A percentile compares a stretch with the other conserved stretches of the same genome.
Evolutionary conservation across 2,797 vertebrate species (phyloP).

Genomic region (Lemur catta): DNA sequence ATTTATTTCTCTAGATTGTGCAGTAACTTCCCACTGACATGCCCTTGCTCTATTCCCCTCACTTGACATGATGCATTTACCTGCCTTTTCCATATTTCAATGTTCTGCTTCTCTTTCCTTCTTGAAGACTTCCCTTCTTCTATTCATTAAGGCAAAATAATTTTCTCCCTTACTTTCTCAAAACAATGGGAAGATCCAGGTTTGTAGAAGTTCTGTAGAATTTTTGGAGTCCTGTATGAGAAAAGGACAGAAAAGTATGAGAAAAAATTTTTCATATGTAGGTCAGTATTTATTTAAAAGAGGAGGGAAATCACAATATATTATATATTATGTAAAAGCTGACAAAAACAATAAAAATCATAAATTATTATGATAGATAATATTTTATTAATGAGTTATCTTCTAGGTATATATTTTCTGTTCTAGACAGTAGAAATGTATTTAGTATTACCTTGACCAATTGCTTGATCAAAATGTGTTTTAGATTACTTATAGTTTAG

Average conservation of each 20-base stretch:
- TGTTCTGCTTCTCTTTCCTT: neutral
- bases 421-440: neutral
- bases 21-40: accelerated
- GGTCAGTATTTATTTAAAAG: neutral
- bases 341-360: neutral
- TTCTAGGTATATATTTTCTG: neutral
- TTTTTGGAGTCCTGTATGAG: neutral
- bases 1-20: neutral
- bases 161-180: neutral
- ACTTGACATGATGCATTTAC: neutral
- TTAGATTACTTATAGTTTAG: neutral
- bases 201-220: neutral
- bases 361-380: neutral
- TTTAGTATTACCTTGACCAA: neutral
- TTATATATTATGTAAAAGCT: neutral
- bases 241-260: neutral
- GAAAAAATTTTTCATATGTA: neutral
- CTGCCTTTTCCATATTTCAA: neutral
- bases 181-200: neutral
- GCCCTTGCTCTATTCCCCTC: neutral
- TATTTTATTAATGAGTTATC: neutral
- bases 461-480: neutral
- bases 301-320: neutral
- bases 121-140: neutral
- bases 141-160: neutral